Evolutionary conservation across 2,888 invertebrate species (phyloP), one percentile per base, ranked within the genome.

Genomic region (Hemicrepidius hirtus): DNA sequence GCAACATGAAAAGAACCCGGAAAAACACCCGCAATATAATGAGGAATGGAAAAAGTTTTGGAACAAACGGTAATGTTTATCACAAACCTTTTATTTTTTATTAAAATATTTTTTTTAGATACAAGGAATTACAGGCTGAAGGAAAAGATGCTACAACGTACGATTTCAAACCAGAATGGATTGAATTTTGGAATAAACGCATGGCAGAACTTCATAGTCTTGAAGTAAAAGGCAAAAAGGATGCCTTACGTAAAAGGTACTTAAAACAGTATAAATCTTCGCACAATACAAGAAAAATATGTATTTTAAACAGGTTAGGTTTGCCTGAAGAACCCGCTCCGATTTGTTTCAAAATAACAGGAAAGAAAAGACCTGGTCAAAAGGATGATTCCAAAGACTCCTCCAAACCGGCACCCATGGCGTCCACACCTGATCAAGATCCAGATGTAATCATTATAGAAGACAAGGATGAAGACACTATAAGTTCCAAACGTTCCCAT

Each of bases 11-110:
- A 93, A 94, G 82, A 94, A 94, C 82, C 96, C 96, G 0, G 96
- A 96, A 83, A 95, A 95, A 78, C 96, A 96, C 86, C 96, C 96
- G 0, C 89, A 93, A 2, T 96, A 96, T 84, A 93, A 94, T 0
- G 94, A 95, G 55, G 96, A 96, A 83, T 96, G 96, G 96, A 95
- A 95, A 82, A 92, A 92, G 82, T 96, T 95, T 84, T 96, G 96
- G 96, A 95, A 95, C 84, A 88, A 90, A 9, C 91, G 95, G 82
- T 84, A 75, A 62, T 24, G n/a, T n/a, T n/a, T n/a, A n/a, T n/a
- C n/a, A n/a, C n/a, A n/a, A n/a, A n/a, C n/a, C n/a, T n/a, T n/a
- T n/a, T n/a, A n/a, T n/a, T 3, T 24, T 24, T 24, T 24, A 24
- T 24, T 24, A 2, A 24, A 24, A 24, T 24, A 24, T 24, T 37